These are phyloP conservation scores for Lithophane semibrunnea DNA, from an alignment of 2,888 invertebrate genomes.

Conservation along the genomic window DNA sequence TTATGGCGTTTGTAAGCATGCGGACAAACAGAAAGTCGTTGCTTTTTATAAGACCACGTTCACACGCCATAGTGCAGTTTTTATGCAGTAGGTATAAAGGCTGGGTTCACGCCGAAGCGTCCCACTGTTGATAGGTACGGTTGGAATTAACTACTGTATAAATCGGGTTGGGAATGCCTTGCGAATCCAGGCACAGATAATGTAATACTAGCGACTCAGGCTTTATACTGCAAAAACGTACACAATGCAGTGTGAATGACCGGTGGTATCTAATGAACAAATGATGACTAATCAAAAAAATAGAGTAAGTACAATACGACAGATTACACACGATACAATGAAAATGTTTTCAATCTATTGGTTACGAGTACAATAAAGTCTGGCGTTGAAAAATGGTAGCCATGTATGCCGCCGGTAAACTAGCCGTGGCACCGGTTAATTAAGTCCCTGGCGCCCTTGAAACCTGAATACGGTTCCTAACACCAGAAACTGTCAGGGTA, in stretches of 20 bases:
- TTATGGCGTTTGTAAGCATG: not conserved
- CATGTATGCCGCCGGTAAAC: slow-evolving; percentile 45
- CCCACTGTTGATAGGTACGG: not conserved
- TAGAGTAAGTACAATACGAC: not conserved
- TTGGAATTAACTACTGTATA: not conserved
- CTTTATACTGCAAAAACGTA: not conserved
- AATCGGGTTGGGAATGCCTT: not conserved
- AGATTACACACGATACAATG: slow-evolving; percentile 14
- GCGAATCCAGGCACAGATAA: not conserved
- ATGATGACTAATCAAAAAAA: not conserved
- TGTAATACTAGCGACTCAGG: not conserved
- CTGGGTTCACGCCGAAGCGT: not conserved
- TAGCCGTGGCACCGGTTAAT: slow-evolving; percentile 49
- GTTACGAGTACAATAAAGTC: slow-evolving; percentile 44
- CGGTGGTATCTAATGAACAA: no score
- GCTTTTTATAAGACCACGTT: not conserved
- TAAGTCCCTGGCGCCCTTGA: slow-evolving; percentile 60
- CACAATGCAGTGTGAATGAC: not conserved
- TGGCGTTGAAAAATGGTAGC: slow-evolving; percentile 56
- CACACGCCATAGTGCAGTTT: not conserved
- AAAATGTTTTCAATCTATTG: slow-evolving; percentile 44
- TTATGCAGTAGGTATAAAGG: not conserved
- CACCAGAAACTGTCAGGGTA: slow-evolving; percentile 39
- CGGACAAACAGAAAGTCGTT: not conserved
- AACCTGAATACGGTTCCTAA: slow-evolving; percentile 52